phyloP scores from a whole-genome alignment of 2,797 vertebrate species.

The Argentina silus region DNA sequence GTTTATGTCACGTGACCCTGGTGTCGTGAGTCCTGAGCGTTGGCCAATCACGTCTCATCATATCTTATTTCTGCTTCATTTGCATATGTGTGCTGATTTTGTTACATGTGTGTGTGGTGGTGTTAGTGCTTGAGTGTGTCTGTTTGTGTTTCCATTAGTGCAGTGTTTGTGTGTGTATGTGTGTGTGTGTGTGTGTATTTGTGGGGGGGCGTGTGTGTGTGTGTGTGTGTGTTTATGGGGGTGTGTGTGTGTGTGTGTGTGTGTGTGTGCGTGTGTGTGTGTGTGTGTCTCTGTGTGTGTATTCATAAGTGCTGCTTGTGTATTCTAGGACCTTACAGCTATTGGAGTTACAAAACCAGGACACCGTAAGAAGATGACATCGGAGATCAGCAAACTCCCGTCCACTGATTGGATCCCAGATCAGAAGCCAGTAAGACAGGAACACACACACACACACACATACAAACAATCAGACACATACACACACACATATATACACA shows the following conservation, averaged over 20 bases:
- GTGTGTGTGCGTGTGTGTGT: neutral
- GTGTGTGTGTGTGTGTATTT: conserved; percentile 5
- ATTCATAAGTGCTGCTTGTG: conserved; percentile 21
- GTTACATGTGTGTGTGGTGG: conserved; percentile 11
- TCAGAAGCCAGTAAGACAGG: conserved; percentile 89
- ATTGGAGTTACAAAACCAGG: conserved; percentile 98
- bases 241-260: conserved; percentile 6
- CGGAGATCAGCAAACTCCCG: conserved; percentile 91
- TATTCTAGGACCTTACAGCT: conserved; percentile 90
- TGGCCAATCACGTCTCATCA: conserved; percentile 60
- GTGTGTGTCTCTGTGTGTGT: neutral
- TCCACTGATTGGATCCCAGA: conserved; percentile 91
- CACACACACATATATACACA: conserved; percentile 7
- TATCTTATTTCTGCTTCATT: conserved; percentile 54
- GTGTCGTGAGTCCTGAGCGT: conserved; percentile 68
- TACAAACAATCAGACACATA: neutral
- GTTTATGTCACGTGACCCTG: conserved; percentile 70
- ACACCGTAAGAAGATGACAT: conserved; percentile 94
- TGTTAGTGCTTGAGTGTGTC: conserved; percentile 3
- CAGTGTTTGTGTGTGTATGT: conserved; percentile 4
- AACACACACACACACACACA: conserved; percentile 54
- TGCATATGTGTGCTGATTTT: conserved; percentile 42
- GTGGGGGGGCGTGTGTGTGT: neutral
- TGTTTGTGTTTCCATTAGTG: neutral
- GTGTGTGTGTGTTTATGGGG: neutral